Evolutionary conservation across 2,113 vertebrate species (phyloP), one percentile per base, ranked within the genome.

Genomic region (Rynchops niger): DNA sequence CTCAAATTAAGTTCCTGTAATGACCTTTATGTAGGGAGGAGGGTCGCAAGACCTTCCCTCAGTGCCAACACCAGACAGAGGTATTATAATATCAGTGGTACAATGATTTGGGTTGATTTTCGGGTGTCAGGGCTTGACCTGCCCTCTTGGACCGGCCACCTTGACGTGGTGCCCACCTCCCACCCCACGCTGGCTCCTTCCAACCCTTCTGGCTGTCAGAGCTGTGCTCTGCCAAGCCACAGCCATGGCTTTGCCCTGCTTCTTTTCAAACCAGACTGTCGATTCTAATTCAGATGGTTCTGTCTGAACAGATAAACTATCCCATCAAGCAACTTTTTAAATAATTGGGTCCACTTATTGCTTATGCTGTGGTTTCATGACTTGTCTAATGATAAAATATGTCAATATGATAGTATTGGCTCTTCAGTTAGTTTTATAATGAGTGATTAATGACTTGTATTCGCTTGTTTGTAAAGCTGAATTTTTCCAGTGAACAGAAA

Each of bases 31-130:
- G 4, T 2, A 10, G 34, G n/a, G 16, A 70, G 12, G 3, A 5
- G 20, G 26, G 9, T 3, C 61, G 11, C 15, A 53, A 36, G 34
- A 53, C 5, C n/a, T 30, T 29, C 8, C 10, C 11, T 10, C 30
- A 10, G 4, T 14, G 3, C 5, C 27, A 40, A 5, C 63, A 17
- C 1, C 4, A 36, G 53, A 9, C 32, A 9, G 0, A 4, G 6
- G 12, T 15, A 7, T 26, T 38, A 2, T 2, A 22, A 65, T 6
- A 13, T 1, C 2, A 2, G 7, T 8, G 30, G 27, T 8, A 6
- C 3, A 3, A 3, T 15, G 47, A 11, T 61, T 76, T 32, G 40
- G 21, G 9, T n/a, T 45, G 49, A 3, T 7, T 53, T 78, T 53
- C 27, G 16, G 21, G 7, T 81, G 14, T 36, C 5, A 1, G 29